These are phyloP conservation scores for Acropora yongei DNA, from an alignment of 64 coral and sea anemone species.

Conservation along the genomic window DNA sequence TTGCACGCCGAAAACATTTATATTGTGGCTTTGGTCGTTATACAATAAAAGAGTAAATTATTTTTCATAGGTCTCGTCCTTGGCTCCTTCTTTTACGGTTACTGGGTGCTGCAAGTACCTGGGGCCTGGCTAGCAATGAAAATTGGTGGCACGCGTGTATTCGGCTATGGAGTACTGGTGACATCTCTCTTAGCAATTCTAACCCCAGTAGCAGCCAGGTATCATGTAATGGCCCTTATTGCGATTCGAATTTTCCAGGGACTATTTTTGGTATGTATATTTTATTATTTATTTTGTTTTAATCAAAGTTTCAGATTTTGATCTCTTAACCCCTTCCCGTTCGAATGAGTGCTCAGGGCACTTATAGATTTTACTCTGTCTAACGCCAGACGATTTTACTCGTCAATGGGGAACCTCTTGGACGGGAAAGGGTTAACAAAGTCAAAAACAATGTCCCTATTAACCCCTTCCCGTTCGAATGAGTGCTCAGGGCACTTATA, in stretches of 20 bases:
- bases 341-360: no score
- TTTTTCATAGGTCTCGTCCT: constrained; percentile 88
- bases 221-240: constrained; percentile 84
- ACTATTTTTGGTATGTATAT: constrained; percentile 86
- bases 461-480: no score
- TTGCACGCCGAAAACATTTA: no score
- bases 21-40: no score
- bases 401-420: no score
- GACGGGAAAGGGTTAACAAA: no score
- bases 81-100: constrained; percentile 98
- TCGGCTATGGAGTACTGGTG: constrained; percentile 97
- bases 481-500: no score
- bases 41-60: neutral
- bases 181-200: constrained; percentile 85
- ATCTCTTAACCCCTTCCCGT: no score
- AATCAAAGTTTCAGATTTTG: neutral
- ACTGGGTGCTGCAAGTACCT: constrained; percentile 94
- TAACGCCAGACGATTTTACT: no score
- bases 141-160: constrained; percentile 96
- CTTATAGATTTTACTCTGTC: no score
- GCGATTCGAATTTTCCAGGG: constrained; percentile 96
- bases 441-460: no score
- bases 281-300: neutral
- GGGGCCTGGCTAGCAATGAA: constrained; percentile 96
- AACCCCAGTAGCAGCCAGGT: constrained; percentile 84